Conservation (phyloP, 2,797 vertebrate species). For the Gastrophryne carolinensis region DNA sequence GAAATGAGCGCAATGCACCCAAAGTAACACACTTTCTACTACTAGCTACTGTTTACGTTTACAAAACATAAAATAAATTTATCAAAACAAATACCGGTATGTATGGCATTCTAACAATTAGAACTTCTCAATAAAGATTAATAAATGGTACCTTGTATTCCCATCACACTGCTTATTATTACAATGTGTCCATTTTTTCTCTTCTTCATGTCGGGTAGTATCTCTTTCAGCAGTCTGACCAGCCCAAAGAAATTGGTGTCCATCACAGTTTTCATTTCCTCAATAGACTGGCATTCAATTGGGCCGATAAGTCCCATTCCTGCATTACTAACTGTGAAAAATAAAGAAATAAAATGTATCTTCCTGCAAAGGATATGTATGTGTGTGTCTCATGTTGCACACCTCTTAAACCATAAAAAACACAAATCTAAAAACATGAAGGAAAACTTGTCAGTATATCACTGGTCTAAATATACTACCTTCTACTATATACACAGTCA, state of each 20-base stretch:
- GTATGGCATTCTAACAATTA: no score
- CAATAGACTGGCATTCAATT: slow-evolving; percentile 81
- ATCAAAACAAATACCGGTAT: no score
- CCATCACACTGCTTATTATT: slow-evolving; percentile 86
- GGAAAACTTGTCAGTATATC: background rate
- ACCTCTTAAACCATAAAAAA: background rate
- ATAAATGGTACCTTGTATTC: slow-evolving; percentile 77
- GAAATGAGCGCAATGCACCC: no score
- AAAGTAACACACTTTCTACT: no score
- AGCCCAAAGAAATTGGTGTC: slow-evolving; percentile 87
- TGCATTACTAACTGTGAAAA: slow-evolving; percentile 79
- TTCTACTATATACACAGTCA: no score
- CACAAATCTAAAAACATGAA: background rate
- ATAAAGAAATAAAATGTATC: background rate
- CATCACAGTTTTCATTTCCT: slow-evolving; percentile 84
- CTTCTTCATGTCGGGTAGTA: slow-evolving; percentile 84
- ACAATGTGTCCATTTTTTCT: slow-evolving; percentile 84
- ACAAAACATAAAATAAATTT: no score
- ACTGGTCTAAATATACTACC: background rate
- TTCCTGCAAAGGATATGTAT: background rate
- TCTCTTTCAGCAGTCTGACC: slow-evolving; percentile 80
- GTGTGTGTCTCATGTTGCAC: background rate
- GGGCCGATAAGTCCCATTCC: slow-evolving; percentile 84
- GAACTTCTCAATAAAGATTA: no score
- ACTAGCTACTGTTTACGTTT: no score